Evolutionary conservation across 2,113 vertebrate species (phyloP).

Genomic region (Lepus americanus): DNA sequence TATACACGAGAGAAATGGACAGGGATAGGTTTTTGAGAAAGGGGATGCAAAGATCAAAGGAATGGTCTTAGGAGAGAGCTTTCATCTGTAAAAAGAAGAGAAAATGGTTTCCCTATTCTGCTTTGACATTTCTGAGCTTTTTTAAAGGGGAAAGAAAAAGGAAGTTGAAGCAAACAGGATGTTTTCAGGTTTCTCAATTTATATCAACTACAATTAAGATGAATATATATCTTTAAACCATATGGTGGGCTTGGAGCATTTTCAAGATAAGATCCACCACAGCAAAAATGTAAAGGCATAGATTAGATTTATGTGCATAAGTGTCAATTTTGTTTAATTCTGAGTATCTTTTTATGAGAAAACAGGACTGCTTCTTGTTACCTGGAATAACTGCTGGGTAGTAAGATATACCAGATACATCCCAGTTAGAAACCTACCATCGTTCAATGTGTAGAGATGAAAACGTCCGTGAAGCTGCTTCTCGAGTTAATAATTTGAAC

Average conservation of each 20-base stretch:
- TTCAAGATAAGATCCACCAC: conserved; percentile 14
- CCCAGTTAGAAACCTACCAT: conserved; percentile 89
- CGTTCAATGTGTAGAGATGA: conserved; percentile 95
- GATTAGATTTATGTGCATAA: neutral
- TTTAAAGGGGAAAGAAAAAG: neutral
- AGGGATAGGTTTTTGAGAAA: neutral
- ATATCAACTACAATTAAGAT: neutral
- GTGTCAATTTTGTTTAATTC: neutral
- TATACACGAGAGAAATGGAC: neutral
- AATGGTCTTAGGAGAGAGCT: neutral
- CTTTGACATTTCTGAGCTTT: neutral
- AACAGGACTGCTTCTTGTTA: neutral
- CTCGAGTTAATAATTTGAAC: conserved; percentile 96
- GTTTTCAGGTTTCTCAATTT: conserved; percentile 21
- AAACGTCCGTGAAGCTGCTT: conserved; percentile 94
- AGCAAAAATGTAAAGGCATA: neutral
- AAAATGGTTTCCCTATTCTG: neutral
- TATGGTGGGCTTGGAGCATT: neutral
- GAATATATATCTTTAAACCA: neutral
- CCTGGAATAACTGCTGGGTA: neutral
- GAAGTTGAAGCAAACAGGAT: neutral
- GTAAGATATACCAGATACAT: neutral
- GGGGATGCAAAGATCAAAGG: neutral
- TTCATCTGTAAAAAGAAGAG: neutral
- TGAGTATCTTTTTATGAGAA: neutral